These are phyloP conservation scores for Brachionus manjavacas DNA, from an alignment of 1,140 invertebrate species.

Conservation along the genomic window DNA sequence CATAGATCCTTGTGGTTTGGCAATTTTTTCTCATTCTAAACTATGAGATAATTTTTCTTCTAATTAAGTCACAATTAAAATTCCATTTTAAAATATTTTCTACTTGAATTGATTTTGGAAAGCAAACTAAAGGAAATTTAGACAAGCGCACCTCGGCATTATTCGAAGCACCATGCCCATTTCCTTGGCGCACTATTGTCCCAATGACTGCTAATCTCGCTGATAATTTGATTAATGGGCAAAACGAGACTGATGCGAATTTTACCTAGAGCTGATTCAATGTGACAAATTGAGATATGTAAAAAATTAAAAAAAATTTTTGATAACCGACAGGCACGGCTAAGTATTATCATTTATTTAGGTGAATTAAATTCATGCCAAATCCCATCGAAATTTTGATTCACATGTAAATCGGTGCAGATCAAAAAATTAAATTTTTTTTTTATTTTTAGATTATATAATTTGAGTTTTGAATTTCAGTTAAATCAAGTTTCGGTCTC, in stretches of 20 bases:
- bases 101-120: slow-evolving; percentile 17
- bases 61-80: slow-evolving; percentile 36
- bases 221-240: not conserved
- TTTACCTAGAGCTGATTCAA: not conserved
- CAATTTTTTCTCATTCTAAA: not conserved
- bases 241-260: not conserved
- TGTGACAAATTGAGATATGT: not conserved
- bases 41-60: not conserved
- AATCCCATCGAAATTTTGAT: not conserved
- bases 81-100: slow-evolving; percentile 28
- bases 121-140: not conserved
- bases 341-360: not conserved
- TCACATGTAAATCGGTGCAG: not conserved
- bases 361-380: not conserved
- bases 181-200: not conserved
- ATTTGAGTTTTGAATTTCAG: not conserved
- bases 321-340: not conserved
- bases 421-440: not conserved
- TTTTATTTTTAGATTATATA: not conserved
- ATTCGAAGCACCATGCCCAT: not conserved
- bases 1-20: not conserved
- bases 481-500: slow-evolving; percentile 29
- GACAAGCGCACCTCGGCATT: not conserved
- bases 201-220: not conserved
- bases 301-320: slow-evolving; percentile 5